Evolutionary conservation across 2,888 invertebrate genomes (phyloP).

Genomic region (Tipula confusa): DNA sequence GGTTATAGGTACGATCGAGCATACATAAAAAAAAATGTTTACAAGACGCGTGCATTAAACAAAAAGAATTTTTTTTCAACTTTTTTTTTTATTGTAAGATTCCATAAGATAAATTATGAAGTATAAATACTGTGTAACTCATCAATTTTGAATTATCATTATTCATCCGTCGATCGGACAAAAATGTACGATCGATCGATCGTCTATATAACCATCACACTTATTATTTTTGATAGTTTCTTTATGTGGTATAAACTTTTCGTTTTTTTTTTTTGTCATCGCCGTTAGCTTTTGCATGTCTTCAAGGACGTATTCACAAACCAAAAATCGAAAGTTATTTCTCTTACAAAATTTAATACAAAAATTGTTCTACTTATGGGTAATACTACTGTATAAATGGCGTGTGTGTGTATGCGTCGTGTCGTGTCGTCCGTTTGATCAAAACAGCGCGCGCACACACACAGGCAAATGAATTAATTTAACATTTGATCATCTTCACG

Average conservation of each 20-base stretch:
- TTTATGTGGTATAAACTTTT: neutral
- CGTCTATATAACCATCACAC: neutral
- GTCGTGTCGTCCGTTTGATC: neutral
- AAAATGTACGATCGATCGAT: neutral
- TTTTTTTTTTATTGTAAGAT: neutral
- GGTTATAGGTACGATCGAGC: neutral
- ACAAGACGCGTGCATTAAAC: neutral
- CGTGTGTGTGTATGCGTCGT: too few species aligned
- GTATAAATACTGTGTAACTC: constrained; percentile 16
- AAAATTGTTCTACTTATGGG: neutral
- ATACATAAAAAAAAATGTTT: neutral
- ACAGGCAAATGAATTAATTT: too few species aligned
- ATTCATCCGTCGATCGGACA: neutral
- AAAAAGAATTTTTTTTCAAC: neutral
- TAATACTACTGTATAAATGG: neutral
- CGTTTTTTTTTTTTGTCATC: neutral
- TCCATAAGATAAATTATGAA: neutral
- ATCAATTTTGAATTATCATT: neutral
- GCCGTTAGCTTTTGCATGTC: constrained; percentile 3
- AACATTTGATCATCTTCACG: too few species aligned
- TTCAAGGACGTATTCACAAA: neutral
- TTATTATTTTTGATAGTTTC: neutral
- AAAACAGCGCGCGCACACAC: neutral
- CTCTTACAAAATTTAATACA: neutral
- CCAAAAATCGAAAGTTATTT: neutral